Percentiles rank a stretch among this genome's conserved stretches.
phyloP scores from a whole-genome alignment of 2,113 vertebrate genomes.

The Porphyrio hochstetteri region DNA sequence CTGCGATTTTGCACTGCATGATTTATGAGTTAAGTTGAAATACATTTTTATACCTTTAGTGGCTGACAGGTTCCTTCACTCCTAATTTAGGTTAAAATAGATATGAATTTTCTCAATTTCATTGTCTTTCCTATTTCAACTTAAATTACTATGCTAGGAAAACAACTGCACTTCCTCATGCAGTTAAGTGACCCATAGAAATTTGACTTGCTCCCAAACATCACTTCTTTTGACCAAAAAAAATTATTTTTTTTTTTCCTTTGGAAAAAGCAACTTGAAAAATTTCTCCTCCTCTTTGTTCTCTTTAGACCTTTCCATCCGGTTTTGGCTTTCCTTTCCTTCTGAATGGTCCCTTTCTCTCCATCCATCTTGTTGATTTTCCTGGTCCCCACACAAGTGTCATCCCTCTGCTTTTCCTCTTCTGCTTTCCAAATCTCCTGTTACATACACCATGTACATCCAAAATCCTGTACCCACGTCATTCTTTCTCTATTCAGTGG shows the following conservation, averaged over 20 bases:
- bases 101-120: background rate
- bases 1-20: background rate
- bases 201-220: background rate
- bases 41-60: background rate
- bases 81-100: background rate
- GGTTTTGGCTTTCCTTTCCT: background rate
- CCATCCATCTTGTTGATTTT: background rate
- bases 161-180: background rate
- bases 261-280: background rate
- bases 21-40: background rate
- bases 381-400: background rate
- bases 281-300: background rate
- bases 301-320: background rate
- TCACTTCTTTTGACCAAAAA: background rate
- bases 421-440: fast-evolving
- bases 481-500: background rate
- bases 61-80: background rate
- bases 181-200: background rate
- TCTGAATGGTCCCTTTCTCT: background rate
- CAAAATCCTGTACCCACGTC: background rate
- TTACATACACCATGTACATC: background rate
- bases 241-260: background rate
- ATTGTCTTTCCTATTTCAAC: background rate
- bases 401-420: background rate
- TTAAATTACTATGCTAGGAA: background rate